Conservation (phyloP, 2,888 invertebrate genomes). For the Limnephilus auricula region DNA sequence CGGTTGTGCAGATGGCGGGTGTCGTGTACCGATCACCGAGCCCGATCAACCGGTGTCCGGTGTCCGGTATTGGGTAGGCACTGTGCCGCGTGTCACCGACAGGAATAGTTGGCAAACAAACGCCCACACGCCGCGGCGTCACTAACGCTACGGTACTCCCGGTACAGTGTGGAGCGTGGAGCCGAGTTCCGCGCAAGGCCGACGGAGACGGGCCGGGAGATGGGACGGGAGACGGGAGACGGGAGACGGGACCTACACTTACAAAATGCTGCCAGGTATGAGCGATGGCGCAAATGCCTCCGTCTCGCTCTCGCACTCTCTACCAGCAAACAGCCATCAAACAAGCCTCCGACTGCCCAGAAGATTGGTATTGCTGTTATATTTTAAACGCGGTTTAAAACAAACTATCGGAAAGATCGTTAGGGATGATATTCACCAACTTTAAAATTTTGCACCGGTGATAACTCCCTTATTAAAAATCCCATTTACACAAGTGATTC, state of each 20-base stretch:
- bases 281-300: background rate
- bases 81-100: conserved; percentile 42
- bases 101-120: conserved; percentile 60
- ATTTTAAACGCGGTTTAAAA: conserved; percentile 12
- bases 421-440: background rate
- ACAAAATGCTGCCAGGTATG: background rate
- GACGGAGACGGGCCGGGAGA: background rate
- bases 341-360: background rate
- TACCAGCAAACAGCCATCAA: background rate
- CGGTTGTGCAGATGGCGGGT: background rate
- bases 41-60: conserved; percentile 52
- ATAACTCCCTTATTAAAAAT: background rate
- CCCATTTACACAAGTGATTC: background rate
- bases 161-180: conserved; percentile 16
- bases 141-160: conserved; percentile 18
- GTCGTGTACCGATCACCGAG: conserved; percentile 1
- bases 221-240: background rate
- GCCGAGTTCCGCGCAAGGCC: conserved; percentile 9
- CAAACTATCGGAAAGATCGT: background rate
- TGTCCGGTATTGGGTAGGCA: background rate
- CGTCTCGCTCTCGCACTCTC: background rate
- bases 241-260: background rate
- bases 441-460: background rate
- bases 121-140: conserved; percentile 59
- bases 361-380: background rate